A percentile compares a stretch with the other conserved stretches of the same genome.
These are phyloP conservation scores for Neopipo cinnamomea DNA, from an alignment of 2,113 vertebrate species.

Conservation along the genomic window DNA sequence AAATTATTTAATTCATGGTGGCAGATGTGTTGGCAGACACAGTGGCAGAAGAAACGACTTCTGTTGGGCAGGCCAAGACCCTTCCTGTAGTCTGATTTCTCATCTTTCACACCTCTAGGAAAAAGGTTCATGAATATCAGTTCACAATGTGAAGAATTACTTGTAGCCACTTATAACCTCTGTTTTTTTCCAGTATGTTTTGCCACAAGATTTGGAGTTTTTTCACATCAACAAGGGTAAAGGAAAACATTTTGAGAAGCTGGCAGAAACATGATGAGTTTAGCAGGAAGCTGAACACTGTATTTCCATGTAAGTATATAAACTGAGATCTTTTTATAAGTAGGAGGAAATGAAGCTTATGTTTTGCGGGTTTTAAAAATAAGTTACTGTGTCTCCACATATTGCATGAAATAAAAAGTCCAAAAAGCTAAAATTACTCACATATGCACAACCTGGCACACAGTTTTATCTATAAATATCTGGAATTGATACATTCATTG, in stretches of 20 bases:
- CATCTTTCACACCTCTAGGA: not conserved
- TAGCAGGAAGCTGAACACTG: not conserved
- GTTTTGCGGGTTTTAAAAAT: slow-evolving; percentile 1
- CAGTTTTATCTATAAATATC: not conserved
- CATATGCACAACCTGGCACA: not conserved
- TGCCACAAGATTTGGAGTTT: not conserved
- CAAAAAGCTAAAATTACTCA: not conserved
- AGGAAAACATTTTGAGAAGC: not conserved
- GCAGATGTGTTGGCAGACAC: not conserved
- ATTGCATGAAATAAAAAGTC: not conserved
- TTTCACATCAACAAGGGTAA: not conserved
- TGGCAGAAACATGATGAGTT: not conserved
- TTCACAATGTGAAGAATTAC: not conserved
- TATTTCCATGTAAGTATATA: not conserved
- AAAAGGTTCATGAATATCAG: not conserved
- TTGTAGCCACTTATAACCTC: not conserved
- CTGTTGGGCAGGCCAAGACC: not conserved
- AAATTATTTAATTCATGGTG: not conserved
- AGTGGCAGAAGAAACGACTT: not conserved
- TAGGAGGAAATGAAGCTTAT: not conserved
- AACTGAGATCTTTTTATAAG: not conserved
- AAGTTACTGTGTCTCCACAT: not conserved
- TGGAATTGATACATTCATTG: not conserved
- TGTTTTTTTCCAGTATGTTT: not conserved
- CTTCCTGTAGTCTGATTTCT: not conserved